A percentile compares a stretch with the other conserved stretches of the same genome.
Evolutionary conservation across 2,797 vertebrate genomes (phyloP).

Genomic region (Psittacula derbiana): DNA sequence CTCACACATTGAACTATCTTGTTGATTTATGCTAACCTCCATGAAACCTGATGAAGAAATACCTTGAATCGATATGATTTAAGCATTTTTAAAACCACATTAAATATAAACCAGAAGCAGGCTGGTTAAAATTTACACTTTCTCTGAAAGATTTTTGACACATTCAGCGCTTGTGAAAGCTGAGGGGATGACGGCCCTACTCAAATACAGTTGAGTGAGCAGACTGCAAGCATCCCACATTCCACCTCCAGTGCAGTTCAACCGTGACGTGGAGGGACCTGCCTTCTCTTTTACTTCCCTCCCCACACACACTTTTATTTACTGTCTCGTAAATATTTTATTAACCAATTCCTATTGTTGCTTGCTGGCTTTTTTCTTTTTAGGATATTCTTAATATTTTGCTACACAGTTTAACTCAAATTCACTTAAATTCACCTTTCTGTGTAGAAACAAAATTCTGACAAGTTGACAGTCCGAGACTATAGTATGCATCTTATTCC

Average conservation of each 20-base stretch:
- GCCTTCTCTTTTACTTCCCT: conserved; percentile 66
- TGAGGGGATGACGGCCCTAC: conserved; percentile 81
- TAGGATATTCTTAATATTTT: not conserved
- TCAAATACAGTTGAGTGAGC: conserved; percentile 86
- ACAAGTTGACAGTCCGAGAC: conserved; percentile 14
- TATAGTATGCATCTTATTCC: not conserved
- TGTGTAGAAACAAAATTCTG: conserved; percentile 50
- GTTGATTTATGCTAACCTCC: conserved; percentile 33
- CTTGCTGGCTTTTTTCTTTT: not conserved
- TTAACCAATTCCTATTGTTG: conserved; percentile 50
- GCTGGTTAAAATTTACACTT: conserved; percentile 81
- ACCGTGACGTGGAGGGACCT: conserved; percentile 78
- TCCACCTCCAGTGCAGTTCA: conserved; percentile 79
- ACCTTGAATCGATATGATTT: conserved; percentile 59
- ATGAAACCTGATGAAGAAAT: conserved; percentile 34
- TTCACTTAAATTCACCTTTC: conserved; percentile 17
- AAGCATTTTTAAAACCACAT: conserved; percentile 72
- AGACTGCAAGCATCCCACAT: conserved; percentile 75
- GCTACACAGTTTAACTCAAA: not conserved
- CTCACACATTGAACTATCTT: not conserved
- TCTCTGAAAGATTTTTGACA: conserved; percentile 81
- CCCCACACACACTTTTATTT: conserved; percentile 47
- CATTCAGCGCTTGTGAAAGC: conserved; percentile 79
- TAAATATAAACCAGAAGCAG: conserved; percentile 78
- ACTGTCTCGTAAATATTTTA: conserved; percentile 63